Evolutionary conservation across 1,140 invertebrate genomes (phyloP), one percentile per base, ranked within the genome.

Genomic region (Cydia fagiglandana): DNA sequence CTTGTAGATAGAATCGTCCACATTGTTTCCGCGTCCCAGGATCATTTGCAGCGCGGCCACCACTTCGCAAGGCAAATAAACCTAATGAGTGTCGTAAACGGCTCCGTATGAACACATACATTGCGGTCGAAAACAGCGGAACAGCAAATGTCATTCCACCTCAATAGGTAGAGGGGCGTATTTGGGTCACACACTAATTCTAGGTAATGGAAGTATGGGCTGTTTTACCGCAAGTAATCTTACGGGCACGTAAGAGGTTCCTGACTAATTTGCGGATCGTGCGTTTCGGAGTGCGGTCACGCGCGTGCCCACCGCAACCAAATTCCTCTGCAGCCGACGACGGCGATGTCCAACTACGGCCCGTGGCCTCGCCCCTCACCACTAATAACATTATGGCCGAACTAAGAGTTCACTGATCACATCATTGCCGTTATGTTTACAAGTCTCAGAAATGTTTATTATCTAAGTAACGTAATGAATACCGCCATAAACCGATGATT

Each of bases 201-300:
- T 83, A 75, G 74, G 83, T 87, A 88, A 90, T 90, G 83, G 85
- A 87, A 86, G 78, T 87, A 84, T 78, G 74, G 82, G 82, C 81
- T 83, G 80, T 84, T 88, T 84, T 81, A 91, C 89, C 88, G 84
- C 88, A 90, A 90, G 88, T 81, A 87, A 90, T 90, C 83, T 85
- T 66, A 84, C 80, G 78, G 77, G 78, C 81, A 79, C 80, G 83
- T 85, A 85, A 84, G 83, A 85, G 86, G 85, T 83, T 88, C 78
- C 82, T 84, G 80, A 82, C 87, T 91, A 90, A 91, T 92, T 89
- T 88, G 85, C 83, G 80, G 84, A 80, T 84, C 84, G 88, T 89
- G 88, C 90, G 85, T 90, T 90, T 88, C 84, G 80, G 83, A 79
- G 82, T 88, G 86, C 83, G 87, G 87, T 88, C 86, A 88, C 83